Evolutionary conservation across 2,797 vertebrate species (phyloP).

Genomic region (Sitta carolinensis): DNA sequence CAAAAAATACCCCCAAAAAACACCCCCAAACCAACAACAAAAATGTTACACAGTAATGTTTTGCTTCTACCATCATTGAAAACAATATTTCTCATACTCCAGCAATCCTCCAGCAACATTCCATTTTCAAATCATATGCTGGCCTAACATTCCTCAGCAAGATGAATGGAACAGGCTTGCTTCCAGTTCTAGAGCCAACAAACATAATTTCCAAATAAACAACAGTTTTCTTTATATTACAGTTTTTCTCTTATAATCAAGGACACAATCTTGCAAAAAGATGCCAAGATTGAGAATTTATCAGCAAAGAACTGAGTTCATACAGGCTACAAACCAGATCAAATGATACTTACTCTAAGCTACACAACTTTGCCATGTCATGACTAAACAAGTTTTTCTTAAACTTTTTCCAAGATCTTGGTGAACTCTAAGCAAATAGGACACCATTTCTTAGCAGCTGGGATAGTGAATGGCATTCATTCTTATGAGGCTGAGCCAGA

Average conservation of each 20-base stretch:
- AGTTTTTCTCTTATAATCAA: not conserved
- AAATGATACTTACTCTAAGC: not conserved
- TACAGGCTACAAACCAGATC: not conserved
- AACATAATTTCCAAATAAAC: not conserved
- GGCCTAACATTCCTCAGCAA: not conserved
- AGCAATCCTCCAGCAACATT: not conserved
- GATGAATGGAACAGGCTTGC: not conserved
- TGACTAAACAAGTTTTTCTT: not conserved
- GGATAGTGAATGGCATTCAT: not conserved
- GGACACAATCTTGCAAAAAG: not conserved
- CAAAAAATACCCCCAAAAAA: not conserved
- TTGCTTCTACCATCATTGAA: not conserved
- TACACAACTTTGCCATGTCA: not conserved
- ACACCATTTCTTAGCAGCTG: not conserved
- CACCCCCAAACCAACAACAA: rapidly evolving
- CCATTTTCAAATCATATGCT: not conserved
- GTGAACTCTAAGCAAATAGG: not conserved
- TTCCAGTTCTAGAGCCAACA: not conserved
- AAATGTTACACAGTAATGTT: not conserved
- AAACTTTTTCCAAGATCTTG: not conserved
- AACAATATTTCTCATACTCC: not conserved
- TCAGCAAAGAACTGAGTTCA: not conserved
- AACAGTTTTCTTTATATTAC: not conserved
- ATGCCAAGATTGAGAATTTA: not conserved
- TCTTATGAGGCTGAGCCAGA: not conserved